These are phyloP conservation scores for Tinea trinotella DNA, from an alignment of 2,888 invertebrate genomes.

Conservation along the genomic window DNA sequence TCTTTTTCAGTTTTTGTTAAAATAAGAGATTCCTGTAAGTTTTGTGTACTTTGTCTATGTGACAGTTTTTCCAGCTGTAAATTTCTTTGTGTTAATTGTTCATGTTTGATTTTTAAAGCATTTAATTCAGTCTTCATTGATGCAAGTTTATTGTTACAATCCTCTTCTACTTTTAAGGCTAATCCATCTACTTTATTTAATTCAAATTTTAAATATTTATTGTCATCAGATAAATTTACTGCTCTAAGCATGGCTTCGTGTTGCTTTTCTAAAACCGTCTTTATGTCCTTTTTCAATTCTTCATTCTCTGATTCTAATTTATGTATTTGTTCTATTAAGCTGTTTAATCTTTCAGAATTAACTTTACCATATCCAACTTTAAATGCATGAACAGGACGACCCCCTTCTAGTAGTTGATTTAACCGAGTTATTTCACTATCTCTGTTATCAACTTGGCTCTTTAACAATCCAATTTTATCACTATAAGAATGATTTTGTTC, in stretches of 20 bases:
- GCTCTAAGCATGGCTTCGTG: conserved; percentile 88
- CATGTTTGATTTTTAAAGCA: conserved; percentile 70
- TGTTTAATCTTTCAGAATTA: conserved; percentile 65
- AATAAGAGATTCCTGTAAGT: conserved; percentile 38
- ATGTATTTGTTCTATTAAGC: conserved; percentile 72
- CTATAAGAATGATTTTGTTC: conserved; percentile 49
- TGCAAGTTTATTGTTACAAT: conserved; percentile 79
- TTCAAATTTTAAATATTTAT: conserved; percentile 79
- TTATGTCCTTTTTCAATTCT: conserved; percentile 55
- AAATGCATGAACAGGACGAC: conserved; percentile 75
- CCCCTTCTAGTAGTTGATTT: conserved; percentile 79
- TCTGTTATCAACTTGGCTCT: conserved; percentile 61
- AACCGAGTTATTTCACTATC: conserved; percentile 82
- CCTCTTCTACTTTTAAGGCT: conserved; percentile 82
- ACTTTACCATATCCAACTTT: conserved; percentile 76
- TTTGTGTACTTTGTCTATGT: conserved; percentile 30
- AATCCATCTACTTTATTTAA: conserved; percentile 80
- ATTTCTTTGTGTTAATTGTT: conserved; percentile 50
- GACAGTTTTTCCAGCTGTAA: conserved; percentile 72
- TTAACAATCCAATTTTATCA: conserved; percentile 52
- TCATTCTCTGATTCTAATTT: conserved; percentile 74
- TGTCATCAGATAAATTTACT: conserved; percentile 80
- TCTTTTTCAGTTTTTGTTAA: conserved; percentile 48
- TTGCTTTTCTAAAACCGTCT: conserved; percentile 75
- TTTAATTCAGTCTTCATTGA: conserved; percentile 74